Evolutionary conservation across 2,797 vertebrate genomes (phyloP), one percentile per base, ranked within the genome.

Genomic region (Falco rusticolus): DNA sequence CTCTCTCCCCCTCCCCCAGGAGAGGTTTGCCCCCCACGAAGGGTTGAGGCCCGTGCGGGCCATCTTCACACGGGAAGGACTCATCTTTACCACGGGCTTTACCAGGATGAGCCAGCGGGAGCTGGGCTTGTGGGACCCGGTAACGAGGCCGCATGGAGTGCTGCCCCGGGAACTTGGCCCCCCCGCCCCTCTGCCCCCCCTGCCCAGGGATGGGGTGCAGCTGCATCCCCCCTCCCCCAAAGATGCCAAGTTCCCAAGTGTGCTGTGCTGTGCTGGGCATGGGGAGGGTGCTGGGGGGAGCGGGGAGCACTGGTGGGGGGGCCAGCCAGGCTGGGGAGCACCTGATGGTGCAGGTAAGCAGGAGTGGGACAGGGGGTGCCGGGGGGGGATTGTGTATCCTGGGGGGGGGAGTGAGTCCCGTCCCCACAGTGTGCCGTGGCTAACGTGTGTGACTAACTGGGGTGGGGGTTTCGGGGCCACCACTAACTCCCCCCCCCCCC

Each of bases 61-160:
- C 47, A 88, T 98, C 97, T 98, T 98, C 98, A 98, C 98, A 2
- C 97, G 98, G 94, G 98, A 98, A 94, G 98, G 98, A 97, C 97
- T 98, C 88, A 97, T 98, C 98, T 98, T 98, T 97, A 98, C 98
- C 95, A 98, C 98, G 53, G 98, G 98, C 97, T 98, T 98, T 97
- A 98, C 98, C 91, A 98, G 98, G 97, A 98, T 98, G 98, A 98
- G 98, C 98, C 98, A 98, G 97, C 98, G 98, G 96, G 98, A 98
- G 95, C 97, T 98, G 96, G 98, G 98, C 96, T 97, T 98, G 95
- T 98, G 98, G 98, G 98, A 98, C 97, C 98, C 98, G 98, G 98
- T 98, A 98, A 98, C 96, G 22, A 94, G 95, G 97, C 96, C 87
- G 97, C 96, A 97, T 97, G 98, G 97, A 96, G 96, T 97, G 98